Conservation (phyloP, 2,888 invertebrate genomes). For the Ferrisia virgata region DNA sequence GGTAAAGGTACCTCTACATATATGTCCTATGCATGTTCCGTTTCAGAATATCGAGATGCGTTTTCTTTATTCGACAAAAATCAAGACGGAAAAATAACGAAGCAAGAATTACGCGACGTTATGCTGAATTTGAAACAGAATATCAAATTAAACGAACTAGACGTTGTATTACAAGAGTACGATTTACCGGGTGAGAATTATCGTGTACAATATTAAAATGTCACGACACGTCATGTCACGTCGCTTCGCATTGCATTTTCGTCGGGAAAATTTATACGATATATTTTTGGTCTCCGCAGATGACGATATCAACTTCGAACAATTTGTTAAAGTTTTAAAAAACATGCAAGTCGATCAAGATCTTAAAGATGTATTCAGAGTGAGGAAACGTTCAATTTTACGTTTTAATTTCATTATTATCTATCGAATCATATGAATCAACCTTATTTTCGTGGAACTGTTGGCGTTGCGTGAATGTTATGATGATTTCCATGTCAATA, state of each 20-base stretch:
- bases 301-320: not conserved
- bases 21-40: too few species aligned
- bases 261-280: not conserved
- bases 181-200: not conserved
- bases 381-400: not conserved
- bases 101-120: not conserved
- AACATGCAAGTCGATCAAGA: not conserved
- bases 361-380: not conserved
- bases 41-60: conserved; percentile 19
- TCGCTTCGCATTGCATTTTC: too few species aligned
- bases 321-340: not conserved
- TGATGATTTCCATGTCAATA: too few species aligned
- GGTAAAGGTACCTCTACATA: not conserved
- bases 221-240: too few species aligned
- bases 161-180: not conserved
- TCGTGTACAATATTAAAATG: not conserved
- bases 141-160: not conserved
- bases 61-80: conserved; percentile 1
- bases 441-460: too few species aligned
- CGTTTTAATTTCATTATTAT: not conserved
- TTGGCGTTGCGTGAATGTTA: too few species aligned
- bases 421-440: not conserved
- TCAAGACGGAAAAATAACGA: not conserved
- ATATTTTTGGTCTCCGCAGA: not conserved
- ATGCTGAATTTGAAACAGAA: not conserved